Evolutionary conservation across 64 coral and sea anemone species (phyloP), one percentile per base, ranked within the genome.

Genomic region (Dendronephthya gigantea): DNA sequence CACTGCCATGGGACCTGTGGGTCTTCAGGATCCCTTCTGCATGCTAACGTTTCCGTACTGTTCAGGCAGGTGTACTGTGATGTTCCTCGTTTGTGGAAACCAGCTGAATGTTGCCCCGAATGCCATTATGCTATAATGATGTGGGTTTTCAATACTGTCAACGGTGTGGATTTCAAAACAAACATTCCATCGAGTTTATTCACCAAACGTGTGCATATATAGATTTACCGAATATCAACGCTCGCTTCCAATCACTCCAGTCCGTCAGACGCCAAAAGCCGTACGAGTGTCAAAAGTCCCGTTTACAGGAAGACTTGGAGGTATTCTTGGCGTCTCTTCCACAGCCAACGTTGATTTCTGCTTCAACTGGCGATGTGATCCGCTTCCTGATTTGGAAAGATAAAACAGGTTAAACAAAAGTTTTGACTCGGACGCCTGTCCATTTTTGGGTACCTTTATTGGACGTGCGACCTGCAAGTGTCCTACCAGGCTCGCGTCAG

Each of bases 301-400:
- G 69, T 6, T 38, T 76, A 35, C 69, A 76, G 17, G 4, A 76
- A 76, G 69, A 76, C 4, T 38, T 76, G 29, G 69, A 76, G 35
- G 34, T 30, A 1, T 76, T 76, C 17, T 15, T 76, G 35, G 31
- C 31, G 4, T 76, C 69, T 7, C 69, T 76, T 76, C 69, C 69
- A 32, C 69, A 35, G 2, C 69, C 69, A 32, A 16, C 69, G 13
- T 38, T 76, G 29, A 66, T 66, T 30, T 66, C 58, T 30, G 14
- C 58, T 17, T 66, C 19, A 3, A 5, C 58, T 30, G 58, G 16
- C 16, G 88, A 85, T 23, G 74, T 90, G 23, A 85, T 40, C 33
- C 33, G 83, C 39, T 90, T 90, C 50, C 58, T 90, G 27, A 49
- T 70, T n/a, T 89, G 81, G 88, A 89, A 89, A 30, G 88, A 89